A percentile compares a stretch with the other conserved stretches of the same genome.
These are phyloP conservation scores for Sminthurides aquaticus DNA, from an alignment of 2,888 invertebrate genomes.

Conservation along the genomic window DNA sequence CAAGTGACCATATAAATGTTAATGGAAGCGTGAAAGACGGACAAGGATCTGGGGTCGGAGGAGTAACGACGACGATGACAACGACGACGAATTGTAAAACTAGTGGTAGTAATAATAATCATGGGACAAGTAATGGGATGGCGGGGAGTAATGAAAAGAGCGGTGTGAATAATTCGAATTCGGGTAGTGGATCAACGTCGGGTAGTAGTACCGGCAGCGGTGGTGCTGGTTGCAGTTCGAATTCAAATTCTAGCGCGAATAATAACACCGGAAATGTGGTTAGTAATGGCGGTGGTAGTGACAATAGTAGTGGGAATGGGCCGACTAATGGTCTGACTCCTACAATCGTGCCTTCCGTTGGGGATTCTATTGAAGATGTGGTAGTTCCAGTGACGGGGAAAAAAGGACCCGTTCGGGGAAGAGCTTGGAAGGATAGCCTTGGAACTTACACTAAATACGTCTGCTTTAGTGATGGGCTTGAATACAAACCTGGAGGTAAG, in stretches of 20 bases:
- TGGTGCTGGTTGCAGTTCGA: background rate
- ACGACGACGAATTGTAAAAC: background rate
- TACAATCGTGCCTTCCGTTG: background rate
- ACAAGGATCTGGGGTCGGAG: background rate
- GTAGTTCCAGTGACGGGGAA: slow-evolving; percentile 44
- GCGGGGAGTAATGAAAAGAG: background rate
- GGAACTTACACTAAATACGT: slow-evolving; percentile 45
- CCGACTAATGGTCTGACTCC: background rate
- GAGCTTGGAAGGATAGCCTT: slow-evolving; percentile 44
- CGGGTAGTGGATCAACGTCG: background rate
- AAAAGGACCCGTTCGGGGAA: slow-evolving; percentile 44
- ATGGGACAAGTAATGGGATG: background rate
- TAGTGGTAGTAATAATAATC: background rate
- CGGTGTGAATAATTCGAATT: slow-evolving; percentile 3
- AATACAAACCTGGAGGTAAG: slow-evolving; percentile 48
- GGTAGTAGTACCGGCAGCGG: background rate
- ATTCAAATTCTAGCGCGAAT: background rate
- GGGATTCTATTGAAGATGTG: slow-evolving; percentile 39
- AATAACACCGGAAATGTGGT: background rate
- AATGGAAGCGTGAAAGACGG: background rate
- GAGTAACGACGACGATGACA: background rate
- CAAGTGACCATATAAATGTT: background rate
- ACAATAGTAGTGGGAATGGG: background rate
- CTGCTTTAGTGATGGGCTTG: slow-evolving; percentile 44
- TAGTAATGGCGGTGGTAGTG: background rate